Percentiles rank a stretch among this genome's conserved stretches.
These are phyloP conservation scores for Gymnosoma rotundatum DNA, from an alignment of 2,888 invertebrate genomes.

Conservation along the genomic window DNA sequence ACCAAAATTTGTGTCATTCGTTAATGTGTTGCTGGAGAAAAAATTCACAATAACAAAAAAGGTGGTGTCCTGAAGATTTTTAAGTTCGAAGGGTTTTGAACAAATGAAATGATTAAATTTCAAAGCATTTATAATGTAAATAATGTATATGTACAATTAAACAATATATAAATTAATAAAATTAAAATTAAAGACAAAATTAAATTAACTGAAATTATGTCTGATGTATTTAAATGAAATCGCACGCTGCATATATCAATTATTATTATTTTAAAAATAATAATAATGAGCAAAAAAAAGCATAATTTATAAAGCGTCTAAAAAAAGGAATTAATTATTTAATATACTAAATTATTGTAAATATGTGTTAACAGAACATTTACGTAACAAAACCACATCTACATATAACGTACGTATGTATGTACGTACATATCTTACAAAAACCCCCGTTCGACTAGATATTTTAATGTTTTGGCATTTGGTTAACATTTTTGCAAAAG, in stretches of 20 bases:
- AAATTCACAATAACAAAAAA: not conserved
- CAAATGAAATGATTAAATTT: constrained; percentile 50
- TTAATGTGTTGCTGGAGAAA: constrained; percentile 1
- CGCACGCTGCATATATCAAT: constrained; percentile 55
- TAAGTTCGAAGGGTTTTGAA: constrained; percentile 7
- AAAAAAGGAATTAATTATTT: not conserved
- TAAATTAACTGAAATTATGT: constrained; percentile 42
- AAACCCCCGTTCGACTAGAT: not conserved
- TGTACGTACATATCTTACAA: not conserved
- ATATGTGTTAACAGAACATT: constrained; percentile 34
- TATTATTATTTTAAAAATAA: constrained; percentile 67
- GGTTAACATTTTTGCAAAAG: constrained; percentile 54
- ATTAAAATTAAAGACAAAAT: constrained; percentile 71
- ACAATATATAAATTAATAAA: constrained; percentile 14
- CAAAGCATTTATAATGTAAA: constrained; percentile 70
- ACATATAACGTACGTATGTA: not conserved
- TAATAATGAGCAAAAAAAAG: constrained; percentile 52
- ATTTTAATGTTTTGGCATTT: constrained; percentile 40
- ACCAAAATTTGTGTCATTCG: too few species aligned
- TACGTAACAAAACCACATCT: constrained; percentile 1
- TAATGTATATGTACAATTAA: constrained; percentile 71
- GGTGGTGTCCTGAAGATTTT: constrained; percentile 47
- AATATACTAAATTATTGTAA: constrained; percentile 18
- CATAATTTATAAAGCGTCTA: constrained; percentile 6
- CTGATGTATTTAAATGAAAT: constrained; percentile 62